Conservation (phyloP, 2,797 vertebrate genomes). For the Acanthurus lineatus region DNA sequence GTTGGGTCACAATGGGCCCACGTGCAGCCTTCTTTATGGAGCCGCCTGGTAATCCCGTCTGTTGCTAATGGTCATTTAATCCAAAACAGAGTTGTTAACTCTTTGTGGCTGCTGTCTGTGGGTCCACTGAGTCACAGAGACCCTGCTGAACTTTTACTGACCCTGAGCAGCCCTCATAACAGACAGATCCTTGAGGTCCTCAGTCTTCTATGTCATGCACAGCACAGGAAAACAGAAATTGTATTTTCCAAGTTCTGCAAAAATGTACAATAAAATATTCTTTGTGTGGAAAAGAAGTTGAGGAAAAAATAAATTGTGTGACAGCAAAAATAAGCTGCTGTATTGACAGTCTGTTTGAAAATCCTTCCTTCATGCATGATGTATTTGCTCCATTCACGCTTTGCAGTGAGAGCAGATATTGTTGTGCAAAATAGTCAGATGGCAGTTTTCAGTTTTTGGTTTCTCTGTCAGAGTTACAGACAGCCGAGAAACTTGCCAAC, state of each 20-base stretch:
- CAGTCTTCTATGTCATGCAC: neutral
- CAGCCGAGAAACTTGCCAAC: conserved; percentile 46
- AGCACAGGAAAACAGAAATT: neutral
- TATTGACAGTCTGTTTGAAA: conserved; percentile 10
- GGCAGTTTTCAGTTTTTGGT: conserved; percentile 12
- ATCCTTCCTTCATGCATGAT: conserved; percentile 53
- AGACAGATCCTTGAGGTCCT: no score
- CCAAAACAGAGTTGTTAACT: conserved; percentile 34
- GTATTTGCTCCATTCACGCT: conserved; percentile 33
- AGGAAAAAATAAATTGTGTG: neutral
- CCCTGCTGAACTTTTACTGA: conserved; percentile 27
- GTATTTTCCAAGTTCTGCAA: neutral
- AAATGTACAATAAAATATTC: neutral
- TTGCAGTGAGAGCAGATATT: conserved; percentile 38
- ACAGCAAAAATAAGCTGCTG: neutral
- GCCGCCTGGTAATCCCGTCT: conserved; percentile 59
- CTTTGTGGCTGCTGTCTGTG: conserved; percentile 11
- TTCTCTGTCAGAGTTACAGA: conserved; percentile 35
- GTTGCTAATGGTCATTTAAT: conserved; percentile 57
- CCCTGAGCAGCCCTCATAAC: neutral
- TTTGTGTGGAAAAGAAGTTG: neutral
- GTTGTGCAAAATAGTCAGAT: conserved; percentile 21
- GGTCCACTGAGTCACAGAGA: conserved; percentile 2
- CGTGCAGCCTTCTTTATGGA: conserved; percentile 53
- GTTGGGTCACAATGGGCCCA: conserved; percentile 50